Percentiles rank a stretch among this genome's conserved stretches.
These are phyloP conservation scores for Callithrix jacchus DNA, from an alignment of 2,113 vertebrate genomes.

Conservation along the genomic window DNA sequence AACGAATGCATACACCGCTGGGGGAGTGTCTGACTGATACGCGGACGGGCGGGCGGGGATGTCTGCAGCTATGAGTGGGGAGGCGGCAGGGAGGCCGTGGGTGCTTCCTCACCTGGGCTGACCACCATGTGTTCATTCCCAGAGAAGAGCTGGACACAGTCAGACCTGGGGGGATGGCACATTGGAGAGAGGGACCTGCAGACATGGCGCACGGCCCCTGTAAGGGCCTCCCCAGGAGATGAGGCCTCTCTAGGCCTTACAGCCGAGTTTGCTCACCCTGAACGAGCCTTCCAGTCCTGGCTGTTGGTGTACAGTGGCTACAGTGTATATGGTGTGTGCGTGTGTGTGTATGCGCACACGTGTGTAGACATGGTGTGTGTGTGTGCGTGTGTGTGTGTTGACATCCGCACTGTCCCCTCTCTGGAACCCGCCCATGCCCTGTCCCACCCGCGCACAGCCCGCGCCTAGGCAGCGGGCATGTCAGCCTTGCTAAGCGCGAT, in stretches of 20 bases:
- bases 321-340: neutral
- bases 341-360: neutral
- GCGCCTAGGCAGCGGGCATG: constrained; percentile 92
- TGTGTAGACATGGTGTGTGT: neutral
- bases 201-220: too few relatives aligned
- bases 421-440: rapidly evolving
- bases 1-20: constrained; percentile 19
- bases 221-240: neutral
- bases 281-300: neutral
- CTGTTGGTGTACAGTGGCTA: constrained; percentile 43
- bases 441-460: neutral
- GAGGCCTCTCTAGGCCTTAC: neutral
- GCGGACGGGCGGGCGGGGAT: neutral
- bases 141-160: neutral
- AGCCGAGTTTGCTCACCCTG: neutral
- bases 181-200: neutral
- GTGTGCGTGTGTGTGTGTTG: neutral
- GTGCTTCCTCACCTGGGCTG: neutral
- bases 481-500: constrained; percentile 99
- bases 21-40: neutral
- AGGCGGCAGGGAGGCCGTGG: neutral
- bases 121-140: rapidly evolving
- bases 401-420: neutral
- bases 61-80: neutral
- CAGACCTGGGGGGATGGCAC: neutral